A percentile compares a stretch with the other conserved stretches of the same genome.
phyloP scores from a whole-genome alignment of 2,797 vertebrate species.

The Agapornis canus region DNA sequence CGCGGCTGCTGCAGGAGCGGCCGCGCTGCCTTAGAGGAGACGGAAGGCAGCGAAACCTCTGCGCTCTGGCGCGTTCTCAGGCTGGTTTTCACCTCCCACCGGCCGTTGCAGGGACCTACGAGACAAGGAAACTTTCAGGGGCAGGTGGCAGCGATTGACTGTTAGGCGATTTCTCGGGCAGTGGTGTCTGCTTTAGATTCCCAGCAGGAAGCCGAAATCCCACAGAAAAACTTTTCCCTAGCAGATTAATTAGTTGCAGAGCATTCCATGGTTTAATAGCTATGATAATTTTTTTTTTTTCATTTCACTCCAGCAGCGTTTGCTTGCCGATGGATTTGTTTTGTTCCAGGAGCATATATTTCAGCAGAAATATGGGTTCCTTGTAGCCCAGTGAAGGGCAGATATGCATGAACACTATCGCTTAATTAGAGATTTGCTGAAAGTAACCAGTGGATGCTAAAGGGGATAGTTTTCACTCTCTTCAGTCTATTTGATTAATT shows the following conservation, averaged over 20 bases:
- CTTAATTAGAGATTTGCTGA: neutral
- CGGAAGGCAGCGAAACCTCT: neutral
- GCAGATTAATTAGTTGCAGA: slow-evolving; percentile 72
- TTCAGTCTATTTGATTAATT: neutral
- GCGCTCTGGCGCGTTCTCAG: neutral
- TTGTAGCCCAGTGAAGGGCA: neutral
- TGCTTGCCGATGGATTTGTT: slow-evolving; percentile 66
- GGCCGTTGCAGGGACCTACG: neutral
- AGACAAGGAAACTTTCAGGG: neutral
- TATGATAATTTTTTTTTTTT: slow-evolving; percentile 40
- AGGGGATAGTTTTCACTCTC: neutral
- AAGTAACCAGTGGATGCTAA: neutral
- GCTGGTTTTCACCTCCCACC: neutral
- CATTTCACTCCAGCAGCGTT: slow-evolving; percentile 61
- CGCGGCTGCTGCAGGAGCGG: neutral
- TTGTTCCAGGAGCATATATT: slow-evolving; percentile 39
- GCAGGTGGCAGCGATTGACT: neutral
- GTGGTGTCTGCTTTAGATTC: slow-evolving; percentile 3
- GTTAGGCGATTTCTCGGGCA: neutral
- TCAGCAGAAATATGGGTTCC: slow-evolving; percentile 44
- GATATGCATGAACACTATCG: neutral
- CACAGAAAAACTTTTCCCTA: slow-evolving; percentile 66
- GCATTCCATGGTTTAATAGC: slow-evolving; percentile 68
- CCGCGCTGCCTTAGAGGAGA: neutral
- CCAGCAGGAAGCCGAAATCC: slow-evolving; percentile 57